Percentiles rank a stretch among this genome's conserved stretches.
Conservation (phyloP, 2,888 invertebrate species). For the Parnassius mnemosyne region DNA sequence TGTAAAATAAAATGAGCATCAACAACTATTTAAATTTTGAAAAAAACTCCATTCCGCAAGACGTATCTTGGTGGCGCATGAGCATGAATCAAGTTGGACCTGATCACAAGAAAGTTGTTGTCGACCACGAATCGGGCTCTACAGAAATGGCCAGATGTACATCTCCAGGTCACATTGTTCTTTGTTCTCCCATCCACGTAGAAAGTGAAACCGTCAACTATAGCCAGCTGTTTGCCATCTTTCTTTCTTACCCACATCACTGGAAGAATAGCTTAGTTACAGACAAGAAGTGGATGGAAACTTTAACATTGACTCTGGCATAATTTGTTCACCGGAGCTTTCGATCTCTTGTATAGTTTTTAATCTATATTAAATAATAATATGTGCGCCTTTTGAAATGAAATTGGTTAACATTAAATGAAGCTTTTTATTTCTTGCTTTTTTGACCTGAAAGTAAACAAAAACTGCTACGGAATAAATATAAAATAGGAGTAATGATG, state of each 20-base stretch:
- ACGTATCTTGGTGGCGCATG: constrained; percentile 27
- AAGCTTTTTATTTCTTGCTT: too few species aligned
- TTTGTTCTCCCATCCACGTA: constrained; percentile 25
- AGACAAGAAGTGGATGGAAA: not conserved
- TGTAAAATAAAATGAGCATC: too few species aligned
- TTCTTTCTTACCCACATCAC: constrained; percentile 29
- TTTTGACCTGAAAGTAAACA: too few species aligned
- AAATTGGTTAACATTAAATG: too few species aligned
- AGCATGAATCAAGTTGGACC: constrained; percentile 20
- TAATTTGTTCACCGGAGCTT: too few species aligned
- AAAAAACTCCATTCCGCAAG: constrained; percentile 29
- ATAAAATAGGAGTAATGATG: too few species aligned
- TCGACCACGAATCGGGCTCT: constrained; percentile 57
- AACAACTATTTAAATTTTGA: constrained; percentile 21
- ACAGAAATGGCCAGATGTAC: constrained; percentile 41
- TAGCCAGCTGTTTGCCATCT: constrained; percentile 34
- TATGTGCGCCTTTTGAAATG: too few species aligned
- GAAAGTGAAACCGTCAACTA: constrained; percentile 36
- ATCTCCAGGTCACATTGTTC: constrained; percentile 32
- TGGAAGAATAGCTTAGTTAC: constrained; percentile 7
- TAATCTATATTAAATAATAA: not conserved
- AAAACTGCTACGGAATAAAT: too few species aligned
- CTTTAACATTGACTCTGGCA: not conserved
- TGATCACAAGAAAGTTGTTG: constrained; percentile 18
- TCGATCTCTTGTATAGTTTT: not conserved